Base-by-base conservation (phyloP, 2,113 vertebrate genomes). In the Etheostoma cragini region DNA sequence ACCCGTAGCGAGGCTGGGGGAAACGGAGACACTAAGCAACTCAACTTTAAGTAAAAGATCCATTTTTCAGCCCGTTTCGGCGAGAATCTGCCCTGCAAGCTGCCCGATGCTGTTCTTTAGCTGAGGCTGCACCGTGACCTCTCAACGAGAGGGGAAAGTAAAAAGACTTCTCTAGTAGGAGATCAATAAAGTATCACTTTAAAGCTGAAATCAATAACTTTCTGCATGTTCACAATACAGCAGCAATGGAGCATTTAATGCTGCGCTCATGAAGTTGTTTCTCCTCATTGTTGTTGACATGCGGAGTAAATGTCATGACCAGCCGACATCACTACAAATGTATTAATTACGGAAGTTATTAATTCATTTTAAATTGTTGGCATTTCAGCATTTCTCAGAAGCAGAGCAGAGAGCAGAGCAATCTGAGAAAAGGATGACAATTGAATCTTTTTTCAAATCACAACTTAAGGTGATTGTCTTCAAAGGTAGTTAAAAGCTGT, bases 101-200 rank as follows among this genome's bases (percentile, higher is more conserved):
- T 33, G 68, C 72, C 13, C 53, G 58, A 57, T 58, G 65, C 49
- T 57, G 76, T 6, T 80, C 69, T 88, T 81, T 60, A 81, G 85
- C 89, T 65, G 82, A 74, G 57, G 30, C 72, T 65, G 70, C 64
- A 74, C 68, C 49, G 42, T 78, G 64, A 73, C 67, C 38, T 53
- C 57, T 42, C 60, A 13, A 42, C 0, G 68, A 70, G 52, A 57
- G 35, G 2, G n/a, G 7, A 22, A 64, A 73, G 72, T n/a, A 68
- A 46, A 63, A 33, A 68, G 30, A 54, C 67, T 76, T 63, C 26
- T 21, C 71, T 73, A 45, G 45, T 42, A 45, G 24, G 8, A 75
- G 69, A 87, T 88, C 86, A 56, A 82, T 86, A 60, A 84, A 78
- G 63, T 49, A 72, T 71, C 67, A 21, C 61, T 74, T 82, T 26